phyloP scores from a whole-genome alignment of 1,140 invertebrate genomes.

The Nephila pilipes region DNA sequence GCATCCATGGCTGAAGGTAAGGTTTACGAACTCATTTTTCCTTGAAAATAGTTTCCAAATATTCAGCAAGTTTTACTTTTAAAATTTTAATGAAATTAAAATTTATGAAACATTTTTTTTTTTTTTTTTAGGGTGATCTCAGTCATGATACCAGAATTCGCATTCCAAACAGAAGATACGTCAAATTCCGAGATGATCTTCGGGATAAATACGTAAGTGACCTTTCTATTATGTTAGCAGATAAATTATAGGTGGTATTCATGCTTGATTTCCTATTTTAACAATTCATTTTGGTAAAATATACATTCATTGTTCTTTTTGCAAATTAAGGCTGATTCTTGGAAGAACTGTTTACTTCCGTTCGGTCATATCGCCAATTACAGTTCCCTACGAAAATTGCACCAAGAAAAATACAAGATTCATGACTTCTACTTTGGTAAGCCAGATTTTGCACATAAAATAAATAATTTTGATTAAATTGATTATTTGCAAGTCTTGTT shows the following conservation, averaged over 20 bases:
- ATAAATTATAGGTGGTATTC: not conserved
- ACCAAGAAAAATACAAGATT: slow-evolving; percentile 98
- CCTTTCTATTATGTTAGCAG: not conserved
- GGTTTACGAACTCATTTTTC: not conserved
- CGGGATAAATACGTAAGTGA: slow-evolving; percentile 84
- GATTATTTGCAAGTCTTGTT: too few species aligned
- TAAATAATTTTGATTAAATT: too few species aligned
- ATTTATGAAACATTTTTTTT: not conserved
- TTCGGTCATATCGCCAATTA: slow-evolving; percentile 98
- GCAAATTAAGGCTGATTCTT: slow-evolving; percentile 84
- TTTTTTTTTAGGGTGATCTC: slow-evolving; percentile 70
- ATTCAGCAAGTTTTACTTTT: not conserved
- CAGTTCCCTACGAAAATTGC: slow-evolving; percentile 95
- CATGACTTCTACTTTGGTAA: slow-evolving; percentile 92
- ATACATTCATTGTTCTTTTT: not conserved
- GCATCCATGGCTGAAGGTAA: slow-evolving; percentile 91
- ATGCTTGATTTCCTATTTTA: not conserved
- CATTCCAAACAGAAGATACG: slow-evolving; percentile 91
- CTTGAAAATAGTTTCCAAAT: not conserved
- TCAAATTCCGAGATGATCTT: slow-evolving; percentile 92
- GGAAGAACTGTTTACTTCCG: slow-evolving; percentile 95
- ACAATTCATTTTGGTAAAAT: not conserved
- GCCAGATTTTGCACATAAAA: not conserved
- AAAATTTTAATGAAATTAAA: not conserved
- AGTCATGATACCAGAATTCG: slow-evolving; percentile 83